Base-by-base conservation (phyloP, 64 coral and sea anemone species). In the Stichodactyla mertensii region DNA sequence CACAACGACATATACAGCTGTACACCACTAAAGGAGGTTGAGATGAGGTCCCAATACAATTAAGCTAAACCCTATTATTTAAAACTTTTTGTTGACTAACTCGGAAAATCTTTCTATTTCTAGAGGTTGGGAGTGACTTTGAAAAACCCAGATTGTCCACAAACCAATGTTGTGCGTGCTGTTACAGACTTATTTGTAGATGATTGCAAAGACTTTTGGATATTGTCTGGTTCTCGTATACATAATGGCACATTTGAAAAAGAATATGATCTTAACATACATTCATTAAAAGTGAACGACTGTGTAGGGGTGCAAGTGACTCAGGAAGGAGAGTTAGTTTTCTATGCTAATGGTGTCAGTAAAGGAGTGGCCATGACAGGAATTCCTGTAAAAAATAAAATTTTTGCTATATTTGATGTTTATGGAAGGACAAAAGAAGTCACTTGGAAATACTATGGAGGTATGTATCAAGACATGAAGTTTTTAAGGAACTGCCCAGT, bases 341-440 rank as follows among this genome's bases (percentile, higher is more conserved):
- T 90, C 84, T 99, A 90, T 84, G 87, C 92, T 9, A 92, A 99
- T 88, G 93, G 93, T 55, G 67, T 95, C 0, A 86, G 78, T 74
- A 89, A 95, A 86, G 97, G 97, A 9, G 57, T 87, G 55, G 97
- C 97, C 55, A 92, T 92, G 78, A 77, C 89, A 79, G 90, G 77
- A 15, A 92, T 99, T 79, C 97, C 97, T 83, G 85, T 74, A 14
- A 90, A 95, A 84, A 99, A 92, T 55, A 88, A 93, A 51, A 82
- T 99, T 5, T 99, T 92, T 93, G 90, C 61, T 88, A 86, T 99
- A 61, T 95, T 95, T 92, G 97, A 99, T 95, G 93, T 99, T 82
- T 99, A 99, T 88, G 97, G 97, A 61, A 90, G 91, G 86, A 95
- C 93, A 86, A 99, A 99, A 55, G 90, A 95, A 83, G 93, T 99